Evolutionary conservation across 2,888 invertebrate species (phyloP), one percentile per base, ranked within the genome.

Genomic region (Napeogenes sylphis): DNA sequence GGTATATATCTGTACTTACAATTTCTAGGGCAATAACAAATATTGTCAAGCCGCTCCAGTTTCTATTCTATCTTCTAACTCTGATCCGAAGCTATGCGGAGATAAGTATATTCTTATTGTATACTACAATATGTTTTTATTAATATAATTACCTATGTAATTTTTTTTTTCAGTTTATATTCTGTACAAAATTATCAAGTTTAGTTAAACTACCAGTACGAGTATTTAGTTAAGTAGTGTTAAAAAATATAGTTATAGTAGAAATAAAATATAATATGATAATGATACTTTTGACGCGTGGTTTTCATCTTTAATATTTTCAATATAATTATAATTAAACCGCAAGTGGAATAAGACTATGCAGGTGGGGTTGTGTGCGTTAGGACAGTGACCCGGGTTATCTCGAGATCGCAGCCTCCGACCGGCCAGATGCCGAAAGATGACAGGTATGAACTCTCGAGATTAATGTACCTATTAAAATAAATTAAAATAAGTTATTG

Each of bases 381-480:
- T 83, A 81, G 85, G 86, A 83, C 88, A 87, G 77, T 88, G 90
- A 90, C 89, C 90, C 79, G 83, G 74, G 79, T 83, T 86, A 87
- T 89, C 87, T 82, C 68, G 75, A 79, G 87, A 89, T 88, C 89
- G 83, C 89, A 89, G 90, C 90, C 90, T 88, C 88, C 89, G 87
- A 89, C 88, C 88, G 86, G 83, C 81, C 87, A 85, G 87, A 88
- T 87, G 88, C 90, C 90, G 86, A 89, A 89, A 90, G 85, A 89
- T 84, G 79, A 74, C 88, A 86, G 89, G 84, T 70, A 64, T 78
- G 84, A 65, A 86, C 71, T 83, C 69, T 30, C 63, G 64, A 64
- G 59, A 62, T 68, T 63, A 66, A 68, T 60, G 56, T 58, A 61
- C 45, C 59, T 51, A 66, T 67, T 70, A 65, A 65, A 51, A 69